Percentiles rank a stretch among this genome's conserved stretches.
Conservation (phyloP, 2,888 invertebrate species). For the Hypena proboscidalis region DNA sequence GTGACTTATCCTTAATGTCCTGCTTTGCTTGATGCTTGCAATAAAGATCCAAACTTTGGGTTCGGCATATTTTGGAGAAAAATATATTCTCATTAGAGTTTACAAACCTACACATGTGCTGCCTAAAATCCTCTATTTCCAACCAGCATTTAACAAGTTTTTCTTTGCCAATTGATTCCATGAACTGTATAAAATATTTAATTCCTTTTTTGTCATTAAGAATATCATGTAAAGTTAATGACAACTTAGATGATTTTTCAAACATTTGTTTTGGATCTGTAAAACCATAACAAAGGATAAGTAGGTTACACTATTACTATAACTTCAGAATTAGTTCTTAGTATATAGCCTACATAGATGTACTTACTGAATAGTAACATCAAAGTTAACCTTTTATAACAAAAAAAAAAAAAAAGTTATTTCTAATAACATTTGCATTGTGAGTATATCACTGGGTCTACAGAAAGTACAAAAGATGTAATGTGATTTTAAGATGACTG, state of each 20-base stretch:
- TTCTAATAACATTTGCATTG: constrained; percentile 1
- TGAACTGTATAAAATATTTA: constrained; percentile 93
- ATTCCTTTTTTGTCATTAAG: constrained; percentile 92
- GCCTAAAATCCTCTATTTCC: constrained; percentile 89
- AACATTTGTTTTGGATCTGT: constrained; percentile 69
- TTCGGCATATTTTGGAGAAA: constrained; percentile 60
- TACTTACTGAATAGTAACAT: no score
- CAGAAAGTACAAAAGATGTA: no score
- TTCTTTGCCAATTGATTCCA: constrained; percentile 90
- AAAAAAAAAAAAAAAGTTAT: no score
- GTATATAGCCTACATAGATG: no score
- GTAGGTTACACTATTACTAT: not conserved
- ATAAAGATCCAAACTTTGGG: constrained; percentile 70
- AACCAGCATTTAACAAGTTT: constrained; percentile 90
- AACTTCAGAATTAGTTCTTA: no score
- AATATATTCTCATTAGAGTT: constrained; percentile 46
- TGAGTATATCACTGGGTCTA: no score
- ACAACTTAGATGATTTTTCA: constrained; percentile 87
- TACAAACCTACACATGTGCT: constrained; percentile 41
- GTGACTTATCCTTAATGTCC: constrained; percentile 47
- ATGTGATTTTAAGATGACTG: no score
- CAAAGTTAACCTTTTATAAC: no score
- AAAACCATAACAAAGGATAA: constrained; percentile 2
- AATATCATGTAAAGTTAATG: constrained; percentile 90
- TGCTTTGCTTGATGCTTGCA: constrained; percentile 49